Percentiles rank a stretch among this genome's conserved stretches.
Conservation (phyloP, 2,113 vertebrate species). For the Menidia beryllina region DNA sequence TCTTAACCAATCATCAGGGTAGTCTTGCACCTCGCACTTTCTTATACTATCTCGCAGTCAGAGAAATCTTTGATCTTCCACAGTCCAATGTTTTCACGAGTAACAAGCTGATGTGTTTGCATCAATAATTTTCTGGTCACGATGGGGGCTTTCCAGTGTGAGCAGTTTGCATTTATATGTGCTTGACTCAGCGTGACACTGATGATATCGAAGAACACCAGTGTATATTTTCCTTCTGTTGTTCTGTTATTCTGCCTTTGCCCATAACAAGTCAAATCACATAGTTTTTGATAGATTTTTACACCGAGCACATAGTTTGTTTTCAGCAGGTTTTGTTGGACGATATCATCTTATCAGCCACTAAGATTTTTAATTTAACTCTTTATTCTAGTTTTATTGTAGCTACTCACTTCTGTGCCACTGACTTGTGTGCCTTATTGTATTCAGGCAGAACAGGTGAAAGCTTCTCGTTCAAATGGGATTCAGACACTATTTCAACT, state of each 20-base stretch:
- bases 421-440: slow-evolving; percentile 13
- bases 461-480: slow-evolving; percentile 27
- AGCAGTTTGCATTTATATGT: not conserved
- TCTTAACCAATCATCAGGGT: not conserved
- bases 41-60: not conserved
- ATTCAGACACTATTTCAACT: slow-evolving; percentile 4
- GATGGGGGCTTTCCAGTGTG: not conserved
- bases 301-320: too few species aligned
- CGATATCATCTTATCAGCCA: slow-evolving; percentile 47
- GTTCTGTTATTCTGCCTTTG: not conserved
- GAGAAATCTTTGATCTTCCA: not conserved
- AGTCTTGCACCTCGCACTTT: not conserved
- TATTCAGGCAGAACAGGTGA: slow-evolving; percentile 25
- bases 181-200: too few species aligned
- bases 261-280: not conserved
- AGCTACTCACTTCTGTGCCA: slow-evolving; percentile 30
- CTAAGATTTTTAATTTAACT: slow-evolving; percentile 53
- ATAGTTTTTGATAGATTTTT: not conserved
- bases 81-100: not conserved
- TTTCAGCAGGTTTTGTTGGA: not conserved
- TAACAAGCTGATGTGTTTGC: not conserved
- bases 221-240: not conserved
- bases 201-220: not conserved
- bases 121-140: not conserved
- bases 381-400: slow-evolving; percentile 53